Evolutionary conservation across 2,888 invertebrate species (phyloP), one percentile per base, ranked within the genome.

Genomic region (Leptogaster cylindrica): DNA sequence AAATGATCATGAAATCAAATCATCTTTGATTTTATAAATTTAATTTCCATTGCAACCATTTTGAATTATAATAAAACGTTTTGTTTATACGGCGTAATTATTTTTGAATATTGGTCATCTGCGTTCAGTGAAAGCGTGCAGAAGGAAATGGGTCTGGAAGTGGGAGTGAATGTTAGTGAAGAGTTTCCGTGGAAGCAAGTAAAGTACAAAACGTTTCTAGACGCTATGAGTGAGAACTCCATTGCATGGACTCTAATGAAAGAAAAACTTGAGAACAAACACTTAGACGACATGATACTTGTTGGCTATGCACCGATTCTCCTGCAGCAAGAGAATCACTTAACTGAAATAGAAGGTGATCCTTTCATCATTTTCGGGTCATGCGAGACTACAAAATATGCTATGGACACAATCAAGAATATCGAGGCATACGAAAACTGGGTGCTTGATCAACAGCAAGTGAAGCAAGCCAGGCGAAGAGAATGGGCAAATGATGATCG

Each of bases 141-240:
- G 69, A 76, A 75, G 66, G 46, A 68, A 1, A 77, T 90, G 8
- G 87, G 88, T 69, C 83, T 88, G 72, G 83, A 86, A 1, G 84
- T 90, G 41, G 91, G 90, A 0, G 81, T 84, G 33, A 84, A 91
- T 75, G 84, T 92, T 0, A 89, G 87, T 1, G 85, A 87, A 14
- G 91, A 91, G 76, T 87, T 85, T 74, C 91, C 91, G 0, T 92
- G 91, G 91, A 88, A 87, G 69, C 83, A 82, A 68, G 80, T 91
- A 0, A 81, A 80, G 16, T 90, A 86, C 76, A 83, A 84, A 28
- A 80, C 84, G 46, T 80, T 92, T 1, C 81, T 85, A 55, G 88
- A 90, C 73, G 82, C 84, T 63, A 82, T 91, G 2, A 75, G 78
- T 20, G 12, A 65, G 6, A 3, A 23, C 6, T 7, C 33, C 6